Conservation (phyloP, 1,140 invertebrate genomes). For the Papilio dardanus region DNA sequence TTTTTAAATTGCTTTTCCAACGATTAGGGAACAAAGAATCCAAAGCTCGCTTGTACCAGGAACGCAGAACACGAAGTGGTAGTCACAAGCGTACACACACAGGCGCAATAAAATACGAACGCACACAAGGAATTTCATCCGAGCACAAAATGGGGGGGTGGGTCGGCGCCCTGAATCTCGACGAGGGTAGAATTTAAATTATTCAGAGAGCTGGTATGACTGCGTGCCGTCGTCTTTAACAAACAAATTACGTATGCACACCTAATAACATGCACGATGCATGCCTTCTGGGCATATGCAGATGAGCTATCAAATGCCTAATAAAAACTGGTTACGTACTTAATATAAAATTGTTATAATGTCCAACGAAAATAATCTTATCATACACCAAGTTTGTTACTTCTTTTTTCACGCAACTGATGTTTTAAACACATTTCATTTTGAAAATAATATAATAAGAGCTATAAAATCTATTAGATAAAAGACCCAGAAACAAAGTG, state of each 20-base stretch:
- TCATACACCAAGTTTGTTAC: neutral
- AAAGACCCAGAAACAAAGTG: neutral
- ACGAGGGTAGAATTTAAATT: constrained; percentile 80
- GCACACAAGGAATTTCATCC: constrained; percentile 68
- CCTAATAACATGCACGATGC: constrained; percentile 77
- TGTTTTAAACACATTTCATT: neutral
- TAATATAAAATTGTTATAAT: neutral
- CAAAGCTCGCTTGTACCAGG: constrained; percentile 65
- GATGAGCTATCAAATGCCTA: constrained; percentile 73
- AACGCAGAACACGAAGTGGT: constrained; percentile 65
- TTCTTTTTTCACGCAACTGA: neutral
- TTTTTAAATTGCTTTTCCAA: neutral
- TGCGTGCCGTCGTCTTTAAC: constrained; percentile 79
- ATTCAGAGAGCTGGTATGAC: constrained; percentile 79
- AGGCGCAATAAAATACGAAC: constrained; percentile 50
- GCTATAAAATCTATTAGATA: neutral
- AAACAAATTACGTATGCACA: constrained; percentile 81
- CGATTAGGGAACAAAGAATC: constrained; percentile 64
- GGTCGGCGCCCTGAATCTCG: constrained; percentile 61
- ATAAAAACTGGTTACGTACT: neutral
- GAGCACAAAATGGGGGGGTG: constrained; percentile 34
- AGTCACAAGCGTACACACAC: constrained; percentile 54
- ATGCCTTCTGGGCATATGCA: constrained; percentile 65
- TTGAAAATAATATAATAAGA: neutral
- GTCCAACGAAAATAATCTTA: neutral